phyloP scores from a whole-genome alignment of 2,113 vertebrate species.

The Tor tambroides region DNA sequence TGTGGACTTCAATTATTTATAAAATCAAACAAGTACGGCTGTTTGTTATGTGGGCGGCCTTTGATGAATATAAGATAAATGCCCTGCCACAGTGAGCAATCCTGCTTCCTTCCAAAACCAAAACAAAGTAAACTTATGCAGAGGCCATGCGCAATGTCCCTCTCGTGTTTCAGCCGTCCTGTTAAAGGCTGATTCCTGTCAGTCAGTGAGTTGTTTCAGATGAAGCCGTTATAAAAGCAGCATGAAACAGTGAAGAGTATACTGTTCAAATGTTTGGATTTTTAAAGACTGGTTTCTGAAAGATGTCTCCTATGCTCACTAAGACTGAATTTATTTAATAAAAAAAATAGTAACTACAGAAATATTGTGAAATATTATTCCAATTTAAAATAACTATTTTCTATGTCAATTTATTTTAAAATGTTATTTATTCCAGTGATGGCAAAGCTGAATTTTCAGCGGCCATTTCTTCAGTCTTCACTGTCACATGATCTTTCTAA shows the following conservation, averaged over 20 bases:
- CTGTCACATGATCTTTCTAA: not conserved
- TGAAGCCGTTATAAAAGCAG: not conserved
- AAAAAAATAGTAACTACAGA: not conserved
- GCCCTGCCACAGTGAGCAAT: constrained; percentile 27
- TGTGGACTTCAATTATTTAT: constrained; percentile 59
- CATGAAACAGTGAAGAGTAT: not conserved
- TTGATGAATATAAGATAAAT: constrained; percentile 53
- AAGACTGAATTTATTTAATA: not conserved
- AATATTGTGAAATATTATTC: no score
- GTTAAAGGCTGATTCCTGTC: not conserved
- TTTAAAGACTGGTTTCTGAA: no score
- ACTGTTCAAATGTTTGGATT: not conserved
- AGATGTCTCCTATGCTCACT: no score
- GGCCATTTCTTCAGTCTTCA: not conserved
- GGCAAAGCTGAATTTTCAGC: not conserved
- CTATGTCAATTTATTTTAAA: not conserved
- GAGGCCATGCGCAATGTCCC: not conserved
- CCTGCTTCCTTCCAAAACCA: constrained; percentile 27
- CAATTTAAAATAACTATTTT: no score
- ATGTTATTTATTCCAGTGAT: not conserved
- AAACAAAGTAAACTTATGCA: constrained; percentile 33
- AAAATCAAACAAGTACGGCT: constrained; percentile 61
- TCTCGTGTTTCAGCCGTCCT: not conserved
- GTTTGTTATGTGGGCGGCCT: constrained; percentile 55
- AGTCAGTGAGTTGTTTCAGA: not conserved